Conservation (phyloP, 2,888 invertebrate genomes). For the Oxytorus armatus region DNA sequence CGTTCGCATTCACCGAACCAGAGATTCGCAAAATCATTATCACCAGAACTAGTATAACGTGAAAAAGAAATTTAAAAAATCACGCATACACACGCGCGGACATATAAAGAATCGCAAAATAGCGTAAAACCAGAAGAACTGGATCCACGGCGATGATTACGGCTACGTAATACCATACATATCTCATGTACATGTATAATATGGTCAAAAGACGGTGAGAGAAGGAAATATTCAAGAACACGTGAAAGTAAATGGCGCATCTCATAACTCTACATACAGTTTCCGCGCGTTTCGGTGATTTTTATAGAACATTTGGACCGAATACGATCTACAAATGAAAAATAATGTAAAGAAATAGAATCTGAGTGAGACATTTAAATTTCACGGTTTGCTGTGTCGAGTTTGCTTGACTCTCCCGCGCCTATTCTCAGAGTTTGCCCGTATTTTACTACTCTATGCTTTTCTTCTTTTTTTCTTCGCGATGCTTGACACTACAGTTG, state of each 20-base stretch:
- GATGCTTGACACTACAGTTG: conserved; percentile 13
- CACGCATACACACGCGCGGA: background rate
- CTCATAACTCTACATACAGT: background rate
- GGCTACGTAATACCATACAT: conserved; percentile 1
- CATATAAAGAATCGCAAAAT: conserved; percentile 28
- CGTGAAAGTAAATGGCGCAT: conserved; percentile 37
- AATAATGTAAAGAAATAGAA: background rate
- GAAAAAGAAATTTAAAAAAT: background rate
- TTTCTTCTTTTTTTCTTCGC: background rate
- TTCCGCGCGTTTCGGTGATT: background rate
- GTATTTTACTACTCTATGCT: background rate
- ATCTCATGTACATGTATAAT: background rate
- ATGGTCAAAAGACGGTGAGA: conserved; percentile 7
- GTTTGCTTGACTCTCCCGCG: conserved; percentile 1
- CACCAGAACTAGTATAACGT: conserved; percentile 15
- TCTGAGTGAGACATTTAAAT: background rate
- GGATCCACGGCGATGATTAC: conserved; percentile 50
- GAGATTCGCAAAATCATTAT: conserved; percentile 47
- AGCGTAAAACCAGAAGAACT: conserved; percentile 51
- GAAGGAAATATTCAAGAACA: conserved; percentile 39
- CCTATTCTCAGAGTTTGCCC: background rate
- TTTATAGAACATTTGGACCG: background rate
- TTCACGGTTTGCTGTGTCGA: background rate
- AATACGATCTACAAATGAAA: background rate
- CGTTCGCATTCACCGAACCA: conserved; percentile 54